These are phyloP conservation scores for Microctenopoma steveboyesi DNA, from an alignment of 2,797 vertebrate species.

Conservation along the genomic window DNA sequence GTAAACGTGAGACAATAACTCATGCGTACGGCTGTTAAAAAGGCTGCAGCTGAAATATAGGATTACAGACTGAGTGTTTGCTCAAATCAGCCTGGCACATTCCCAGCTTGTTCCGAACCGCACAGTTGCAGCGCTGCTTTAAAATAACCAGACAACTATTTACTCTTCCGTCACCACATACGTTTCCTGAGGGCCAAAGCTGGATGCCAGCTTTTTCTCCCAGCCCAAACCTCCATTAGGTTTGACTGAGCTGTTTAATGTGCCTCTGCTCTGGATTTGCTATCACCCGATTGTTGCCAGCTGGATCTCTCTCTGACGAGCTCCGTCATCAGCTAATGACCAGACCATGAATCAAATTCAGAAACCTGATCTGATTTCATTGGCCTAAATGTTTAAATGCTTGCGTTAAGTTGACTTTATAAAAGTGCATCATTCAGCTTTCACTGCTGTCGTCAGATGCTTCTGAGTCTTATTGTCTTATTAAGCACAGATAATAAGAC, in stretches of 20 bases:
- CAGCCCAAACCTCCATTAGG: conserved; percentile 63
- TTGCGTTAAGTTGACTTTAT: conserved; percentile 20
- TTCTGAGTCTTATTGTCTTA: too few species aligned
- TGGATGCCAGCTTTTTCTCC: conserved; percentile 65
- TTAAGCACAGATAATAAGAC: background rate
- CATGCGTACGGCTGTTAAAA: conserved; percentile 57
- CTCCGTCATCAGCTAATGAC: conserved; percentile 60
- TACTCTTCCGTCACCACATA: conserved; percentile 60
- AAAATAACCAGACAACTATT: conserved; percentile 74
- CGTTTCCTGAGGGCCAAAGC: conserved; percentile 60
- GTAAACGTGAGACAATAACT: conserved; percentile 60
- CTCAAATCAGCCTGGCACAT: conserved; percentile 60
- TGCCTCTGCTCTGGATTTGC: conserved; percentile 73
- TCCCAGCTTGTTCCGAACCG: conserved; percentile 49
- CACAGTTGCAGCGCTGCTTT: conserved; percentile 54
- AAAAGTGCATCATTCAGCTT: conserved; percentile 17
- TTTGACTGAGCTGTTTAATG: conserved; percentile 78
- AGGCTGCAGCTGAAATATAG: conserved; percentile 48
- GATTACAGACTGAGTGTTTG: conserved; percentile 53
- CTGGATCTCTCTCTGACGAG: conserved; percentile 62
- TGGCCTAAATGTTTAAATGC: conserved; percentile 16
- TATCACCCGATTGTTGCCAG: conserved; percentile 80
- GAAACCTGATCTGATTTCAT: conserved; percentile 42
- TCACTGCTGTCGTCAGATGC: background rate
- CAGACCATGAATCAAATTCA: conserved; percentile 54